Percentiles rank a stretch among this genome's conserved stretches.
phyloP scores from a whole-genome alignment of 1,140 invertebrate genomes.

The Drosophila seguyi region DNA sequence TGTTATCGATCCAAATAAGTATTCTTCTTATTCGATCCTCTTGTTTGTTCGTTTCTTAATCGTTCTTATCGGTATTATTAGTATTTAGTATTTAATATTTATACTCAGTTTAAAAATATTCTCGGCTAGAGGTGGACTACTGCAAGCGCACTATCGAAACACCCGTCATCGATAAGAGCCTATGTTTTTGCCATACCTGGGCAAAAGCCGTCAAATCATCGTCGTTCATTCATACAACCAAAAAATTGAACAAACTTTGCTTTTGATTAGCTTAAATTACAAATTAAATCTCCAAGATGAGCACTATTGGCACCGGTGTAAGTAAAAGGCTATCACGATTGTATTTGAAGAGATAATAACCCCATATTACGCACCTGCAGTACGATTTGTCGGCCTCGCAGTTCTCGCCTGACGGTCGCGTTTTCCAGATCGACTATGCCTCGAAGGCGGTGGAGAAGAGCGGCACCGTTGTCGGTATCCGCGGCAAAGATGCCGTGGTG shows the following conservation, averaged over 20 bases:
- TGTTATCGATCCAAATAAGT: no score
- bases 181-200: slow-evolving; percentile 30
- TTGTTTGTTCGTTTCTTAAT: no score
- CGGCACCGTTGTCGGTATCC: slow-evolving; percentile 97
- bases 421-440: slow-evolving; percentile 99
- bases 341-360: not conserved
- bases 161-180: not conserved
- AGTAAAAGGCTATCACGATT: slow-evolving; percentile 84
- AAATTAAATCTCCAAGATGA: slow-evolving; percentile 88
- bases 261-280: slow-evolving; percentile 29
- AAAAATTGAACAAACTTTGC: slow-evolving; percentile 34
- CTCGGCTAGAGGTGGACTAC: not conserved
- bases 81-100: no score
- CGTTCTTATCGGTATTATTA: no score
- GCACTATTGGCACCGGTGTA: slow-evolving; percentile 98
- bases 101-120: no score
- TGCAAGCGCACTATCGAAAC: slow-evolving; percentile 1
- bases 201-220: slow-evolving; percentile 84
- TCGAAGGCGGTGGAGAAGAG: slow-evolving; percentile 99
- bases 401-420: slow-evolving; percentile 99
- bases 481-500: slow-evolving; percentile 98
- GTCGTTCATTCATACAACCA: slow-evolving; percentile 32
- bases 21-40: no score
- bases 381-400: slow-evolving; percentile 99
- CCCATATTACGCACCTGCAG: slow-evolving; percentile 86